Percentiles rank a stretch among this genome's conserved stretches.
phyloP scores from a whole-genome alignment of 2,797 vertebrate species.

The Etheostoma perlongum region DNA sequence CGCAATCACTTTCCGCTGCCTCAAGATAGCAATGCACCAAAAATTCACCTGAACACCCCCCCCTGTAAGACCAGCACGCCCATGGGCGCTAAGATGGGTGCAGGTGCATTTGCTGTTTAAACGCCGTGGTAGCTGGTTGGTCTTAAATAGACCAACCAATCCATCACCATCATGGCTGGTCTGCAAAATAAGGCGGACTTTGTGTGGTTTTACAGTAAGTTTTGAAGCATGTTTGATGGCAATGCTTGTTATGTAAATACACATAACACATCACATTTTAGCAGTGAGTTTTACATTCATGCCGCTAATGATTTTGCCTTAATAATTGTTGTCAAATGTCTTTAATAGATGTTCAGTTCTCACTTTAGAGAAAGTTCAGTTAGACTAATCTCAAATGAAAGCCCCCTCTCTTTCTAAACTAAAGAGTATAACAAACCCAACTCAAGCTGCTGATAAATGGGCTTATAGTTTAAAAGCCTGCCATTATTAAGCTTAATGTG shows the following conservation, averaged over 20 bases:
- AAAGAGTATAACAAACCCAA: background rate
- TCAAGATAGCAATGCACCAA: no score
- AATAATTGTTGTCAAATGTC: background rate
- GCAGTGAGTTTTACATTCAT: background rate
- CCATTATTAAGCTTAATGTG: constrained; percentile 28
- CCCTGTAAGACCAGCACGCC: no score
- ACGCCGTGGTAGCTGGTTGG: no score
- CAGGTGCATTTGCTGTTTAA: no score
- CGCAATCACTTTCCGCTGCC: no score
- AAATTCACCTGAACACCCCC: no score
- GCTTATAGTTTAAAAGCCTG: constrained; percentile 9
- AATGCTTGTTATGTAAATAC: background rate
- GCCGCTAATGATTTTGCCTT: background rate
- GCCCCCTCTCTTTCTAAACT: background rate
- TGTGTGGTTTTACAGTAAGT: no score
- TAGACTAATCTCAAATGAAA: constrained; percentile 3
- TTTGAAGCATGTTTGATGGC: background rate
- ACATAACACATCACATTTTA: background rate
- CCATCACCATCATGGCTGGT: no score
- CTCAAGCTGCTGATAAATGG: constrained; percentile 14
- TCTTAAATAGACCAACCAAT: background rate
- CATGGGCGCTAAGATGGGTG: no score
- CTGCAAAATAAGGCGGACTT: background rate
- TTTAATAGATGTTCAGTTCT: constrained; percentile 4
- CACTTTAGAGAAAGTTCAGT: background rate